Percentiles rank a stretch among this genome's conserved stretches.
These are phyloP conservation scores for Drosophila novamexicana DNA, from an alignment of 1,140 invertebrate species.

Conservation along the genomic window DNA sequence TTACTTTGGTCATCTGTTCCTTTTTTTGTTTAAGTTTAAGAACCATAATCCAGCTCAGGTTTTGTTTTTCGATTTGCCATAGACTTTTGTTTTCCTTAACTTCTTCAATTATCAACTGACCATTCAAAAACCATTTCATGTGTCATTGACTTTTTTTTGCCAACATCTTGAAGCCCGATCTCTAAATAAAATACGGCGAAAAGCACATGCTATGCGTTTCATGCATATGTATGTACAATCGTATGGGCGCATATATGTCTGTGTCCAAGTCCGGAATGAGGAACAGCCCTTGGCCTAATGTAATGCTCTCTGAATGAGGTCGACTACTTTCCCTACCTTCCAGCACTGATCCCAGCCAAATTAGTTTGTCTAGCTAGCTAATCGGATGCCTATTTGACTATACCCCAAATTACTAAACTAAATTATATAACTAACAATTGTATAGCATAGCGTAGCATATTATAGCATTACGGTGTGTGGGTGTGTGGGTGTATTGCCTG, in stretches of 20 bases:
- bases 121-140: conserved; percentile 84
- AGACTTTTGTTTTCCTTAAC: conserved; percentile 41
- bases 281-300: not conserved
- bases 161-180: conserved; percentile 78
- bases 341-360: conserved; percentile 37
- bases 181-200: conserved; percentile 81
- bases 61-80: conserved; percentile 42
- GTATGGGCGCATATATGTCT: conserved; percentile 55
- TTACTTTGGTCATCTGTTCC: conserved; percentile 17
- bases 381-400: conserved; percentile 41
- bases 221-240: conserved; percentile 39
- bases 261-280: not conserved
- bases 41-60: conserved; percentile 42
- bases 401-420: conserved; percentile 27
- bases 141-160: conserved; percentile 79
- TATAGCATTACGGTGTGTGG: conserved; percentile 38
- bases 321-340: not conserved
- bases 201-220: conserved; percentile 64
- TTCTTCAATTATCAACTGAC: conserved; percentile 67
- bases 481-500: conserved; percentile 26
- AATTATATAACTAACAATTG: conserved; percentile 53
- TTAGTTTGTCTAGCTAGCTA: conserved; percentile 53
- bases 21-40: conserved; percentile 31
- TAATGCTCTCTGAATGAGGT: not conserved
- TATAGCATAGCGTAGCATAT: conserved; percentile 47